Evolutionary conservation across 2,888 invertebrate species (phyloP), one percentile per base, ranked within the genome.

Genomic region (Drosophila leonis): DNA sequence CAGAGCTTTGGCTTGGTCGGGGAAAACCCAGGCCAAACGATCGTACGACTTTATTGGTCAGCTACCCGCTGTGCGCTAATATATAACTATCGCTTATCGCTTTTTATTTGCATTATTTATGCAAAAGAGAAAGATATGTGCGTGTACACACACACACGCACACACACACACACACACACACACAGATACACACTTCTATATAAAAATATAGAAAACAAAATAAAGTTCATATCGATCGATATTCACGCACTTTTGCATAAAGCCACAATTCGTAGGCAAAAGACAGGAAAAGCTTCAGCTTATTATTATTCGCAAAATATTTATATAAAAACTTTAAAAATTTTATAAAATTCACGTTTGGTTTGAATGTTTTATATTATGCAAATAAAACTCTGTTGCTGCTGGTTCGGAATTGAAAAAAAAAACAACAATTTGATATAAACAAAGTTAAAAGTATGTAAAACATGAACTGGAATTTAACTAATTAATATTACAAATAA

Each of bases 91-190:
- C 75, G 84, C 64, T 89, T 83, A 84, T 79, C 82, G 69, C 52
- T 65, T 74, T 80, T 89, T 85, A 89, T 89, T 72, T 74, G 65
- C 78, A 78, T 85, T 87, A 89, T 84, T 89, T 89, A 89, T 89
- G 88, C 72, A 68, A 71, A 77, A 79, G 65, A 55, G 65, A 55
- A 51, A 31, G 69, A 72, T 49, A 76, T 72, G 66, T 72, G 68
- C 65, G 63, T 56, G 56, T 74, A 62, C 44, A 59, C 52, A 37
- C 35, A 52, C 52, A 20, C 42, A 27, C 46, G 39, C 44, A 52
- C 20, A 51, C 35, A 20, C 37, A 31, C 46, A 42, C 33, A 49
- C 31, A 49, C n/a, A 29, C 15, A 24, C 24, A 29, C 44, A 41
- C 24, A 24, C 24, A 24, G 2, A 24, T 4, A 24, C 24, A 24